These are phyloP conservation scores for Myotis vivesi DNA, from an alignment of 2,797 vertebrate genomes.

Conservation along the genomic window DNA sequence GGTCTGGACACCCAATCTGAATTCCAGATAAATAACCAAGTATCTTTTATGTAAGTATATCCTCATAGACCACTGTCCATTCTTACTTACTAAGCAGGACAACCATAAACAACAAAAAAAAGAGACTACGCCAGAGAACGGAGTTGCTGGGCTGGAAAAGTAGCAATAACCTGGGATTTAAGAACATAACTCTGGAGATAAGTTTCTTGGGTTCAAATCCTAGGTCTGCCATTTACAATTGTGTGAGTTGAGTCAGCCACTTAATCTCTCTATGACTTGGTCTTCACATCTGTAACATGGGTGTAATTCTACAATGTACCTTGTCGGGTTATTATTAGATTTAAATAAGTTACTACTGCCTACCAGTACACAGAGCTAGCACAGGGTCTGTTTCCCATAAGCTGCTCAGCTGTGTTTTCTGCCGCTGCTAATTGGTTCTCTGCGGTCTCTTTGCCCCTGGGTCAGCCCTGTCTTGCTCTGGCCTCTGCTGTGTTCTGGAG, in stretches of 20 bases:
- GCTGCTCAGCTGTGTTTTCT: neutral
- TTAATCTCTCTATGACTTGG: neutral
- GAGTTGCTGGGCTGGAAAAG: neutral
- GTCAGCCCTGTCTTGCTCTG: fast-evolving
- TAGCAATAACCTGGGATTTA: neutral
- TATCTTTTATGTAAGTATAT: neutral
- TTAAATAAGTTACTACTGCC: neutral
- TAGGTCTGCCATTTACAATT: neutral
- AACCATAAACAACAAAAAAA: neutral
- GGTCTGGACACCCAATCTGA: neutral
- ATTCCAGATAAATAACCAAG: neutral
- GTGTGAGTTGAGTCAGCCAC: neutral
- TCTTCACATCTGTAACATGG: neutral
- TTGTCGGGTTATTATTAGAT: neutral
- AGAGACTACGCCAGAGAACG: neutral
- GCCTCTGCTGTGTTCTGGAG: neutral
- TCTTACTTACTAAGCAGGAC: neutral
- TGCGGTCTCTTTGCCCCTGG: neutral
- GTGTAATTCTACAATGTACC: neutral
- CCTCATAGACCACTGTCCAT: neutral
- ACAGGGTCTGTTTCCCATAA: neutral
- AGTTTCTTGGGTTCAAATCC: neutral
- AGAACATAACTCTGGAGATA: neutral
- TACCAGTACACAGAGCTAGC: neutral
- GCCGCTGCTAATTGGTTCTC: neutral